Conservation (phyloP, 1,140 invertebrate species). For the Scaptomyza pallida region DNA sequence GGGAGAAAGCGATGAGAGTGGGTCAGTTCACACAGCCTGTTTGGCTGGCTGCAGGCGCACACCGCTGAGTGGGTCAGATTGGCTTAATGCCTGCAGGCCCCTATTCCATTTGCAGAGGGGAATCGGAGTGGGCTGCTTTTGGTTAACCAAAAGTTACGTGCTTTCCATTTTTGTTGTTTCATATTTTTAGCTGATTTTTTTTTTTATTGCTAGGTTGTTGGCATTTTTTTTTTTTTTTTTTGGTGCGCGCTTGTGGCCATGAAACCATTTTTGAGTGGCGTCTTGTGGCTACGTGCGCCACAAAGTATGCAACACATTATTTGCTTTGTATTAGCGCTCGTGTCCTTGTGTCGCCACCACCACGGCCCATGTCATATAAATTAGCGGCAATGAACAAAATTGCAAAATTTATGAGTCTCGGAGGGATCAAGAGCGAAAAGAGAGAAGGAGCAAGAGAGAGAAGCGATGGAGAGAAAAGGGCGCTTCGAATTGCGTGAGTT, state of each 20-base stretch:
- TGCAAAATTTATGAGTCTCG: constrained; percentile 76
- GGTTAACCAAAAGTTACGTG: constrained; percentile 79
- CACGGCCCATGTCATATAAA: constrained; percentile 72
- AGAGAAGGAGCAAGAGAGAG: background rate
- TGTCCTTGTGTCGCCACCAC: constrained; percentile 41
- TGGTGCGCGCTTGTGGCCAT: constrained; percentile 60
- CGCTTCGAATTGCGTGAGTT: constrained; percentile 36
- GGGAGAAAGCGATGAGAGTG: constrained; percentile 28
- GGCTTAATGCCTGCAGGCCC: constrained; percentile 39
- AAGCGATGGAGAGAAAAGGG: background rate
- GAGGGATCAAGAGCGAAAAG: constrained; percentile 18
- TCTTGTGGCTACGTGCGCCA: constrained; percentile 31
- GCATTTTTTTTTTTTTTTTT: constrained; percentile 12
- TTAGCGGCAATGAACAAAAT: constrained; percentile 79
- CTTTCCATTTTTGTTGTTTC: constrained; percentile 30
- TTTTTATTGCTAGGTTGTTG: constrained; percentile 11
- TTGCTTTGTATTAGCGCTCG: constrained; percentile 70
- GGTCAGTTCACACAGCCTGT: background rate
- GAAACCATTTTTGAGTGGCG: constrained; percentile 61
- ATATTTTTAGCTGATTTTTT: constrained; percentile 16
- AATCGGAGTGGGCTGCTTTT: constrained; percentile 22
- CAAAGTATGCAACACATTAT: constrained; percentile 66
- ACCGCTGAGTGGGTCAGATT: constrained; percentile 44
- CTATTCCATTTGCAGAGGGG: constrained; percentile 51
- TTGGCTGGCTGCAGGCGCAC: background rate